Evolutionary conservation across 2,888 invertebrate genomes (phyloP), one percentile per base, ranked within the genome.

Genomic region (Meandrusa payeni): DNA sequence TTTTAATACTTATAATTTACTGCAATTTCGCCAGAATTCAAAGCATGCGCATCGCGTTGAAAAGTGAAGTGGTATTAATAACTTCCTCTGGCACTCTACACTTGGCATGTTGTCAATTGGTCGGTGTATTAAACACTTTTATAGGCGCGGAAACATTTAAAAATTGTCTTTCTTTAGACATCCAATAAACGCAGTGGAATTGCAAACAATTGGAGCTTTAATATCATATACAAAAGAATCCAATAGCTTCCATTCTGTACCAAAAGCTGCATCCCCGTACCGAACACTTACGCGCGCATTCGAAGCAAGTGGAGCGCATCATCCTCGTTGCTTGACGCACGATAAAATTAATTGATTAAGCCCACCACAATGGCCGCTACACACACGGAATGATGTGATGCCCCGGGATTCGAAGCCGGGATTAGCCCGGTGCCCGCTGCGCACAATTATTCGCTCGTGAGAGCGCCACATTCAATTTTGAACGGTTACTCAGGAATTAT

Each of bases 261-360:
- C 20, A 29, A 28, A 17, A 23, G 23, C 37, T 3, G 11, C 26
- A 26, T 41, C 41, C 44, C 41, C 44, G 6, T 42, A 48, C 51
- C 52, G 53, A 52, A 53, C 59, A 59, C 54, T 61, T 61, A 50
- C 37, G 48, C 46, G 47, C 19, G 28, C 45, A 62, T 64, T 67
- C 50, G 52, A 26, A 54, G 1, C 50, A 47, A 59, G 46, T 61
- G 56, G 55, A 56, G 65, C 69, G 63, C 57, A 47, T 63, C 56
- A 72, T 69, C 66, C 64, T 64, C 61, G 57, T 61, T 61, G 57
- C 56, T 52, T 57, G 63, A 56, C 56, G 60, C 63, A 64, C 66
- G 76, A 78, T 73, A 69, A 72, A 72, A 71, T 76, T 76, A 76
- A 76, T 76, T 76, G 75, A 76, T 73, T 73, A 70, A 69, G 57